Evolutionary conservation across 2,113 vertebrate genomes (phyloP).

Genomic region (Salminus brasiliensis): DNA sequence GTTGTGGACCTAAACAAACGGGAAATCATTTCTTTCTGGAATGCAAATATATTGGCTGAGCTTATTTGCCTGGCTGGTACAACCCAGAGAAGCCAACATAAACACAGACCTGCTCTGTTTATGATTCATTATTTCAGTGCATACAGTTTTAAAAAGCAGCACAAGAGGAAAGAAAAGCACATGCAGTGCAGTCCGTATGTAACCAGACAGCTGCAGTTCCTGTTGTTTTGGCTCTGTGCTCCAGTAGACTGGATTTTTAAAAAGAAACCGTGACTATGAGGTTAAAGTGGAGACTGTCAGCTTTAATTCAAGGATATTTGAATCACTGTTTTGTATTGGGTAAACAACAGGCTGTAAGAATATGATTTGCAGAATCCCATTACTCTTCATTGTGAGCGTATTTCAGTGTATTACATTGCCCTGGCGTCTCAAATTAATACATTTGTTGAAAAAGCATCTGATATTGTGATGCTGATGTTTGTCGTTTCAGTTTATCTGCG

Average conservation of each 20-base stretch:
- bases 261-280: too few species aligned
- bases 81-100: background rate
- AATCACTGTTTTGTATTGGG: background rate
- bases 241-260: background rate
- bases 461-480: too few species aligned
- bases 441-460: too few species aligned
- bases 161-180: background rate
- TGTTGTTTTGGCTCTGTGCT: background rate
- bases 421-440: too few species aligned
- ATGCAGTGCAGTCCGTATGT: background rate
- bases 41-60: constrained; percentile 7
- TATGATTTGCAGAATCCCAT: too few species aligned
- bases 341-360: background rate
- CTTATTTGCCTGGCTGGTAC: background rate
- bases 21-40: background rate
- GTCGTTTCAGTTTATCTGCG: too few species aligned
- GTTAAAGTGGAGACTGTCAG: background rate
- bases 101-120: background rate
- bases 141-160: background rate
- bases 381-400: background rate
- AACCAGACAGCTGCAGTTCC: background rate
- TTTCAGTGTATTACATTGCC: too few species aligned
- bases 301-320: background rate
- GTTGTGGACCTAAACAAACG: background rate
- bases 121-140: background rate